Evolutionary conservation across 2,797 vertebrate genomes (phyloP).

Genomic region (Mallotus villosus): DNA sequence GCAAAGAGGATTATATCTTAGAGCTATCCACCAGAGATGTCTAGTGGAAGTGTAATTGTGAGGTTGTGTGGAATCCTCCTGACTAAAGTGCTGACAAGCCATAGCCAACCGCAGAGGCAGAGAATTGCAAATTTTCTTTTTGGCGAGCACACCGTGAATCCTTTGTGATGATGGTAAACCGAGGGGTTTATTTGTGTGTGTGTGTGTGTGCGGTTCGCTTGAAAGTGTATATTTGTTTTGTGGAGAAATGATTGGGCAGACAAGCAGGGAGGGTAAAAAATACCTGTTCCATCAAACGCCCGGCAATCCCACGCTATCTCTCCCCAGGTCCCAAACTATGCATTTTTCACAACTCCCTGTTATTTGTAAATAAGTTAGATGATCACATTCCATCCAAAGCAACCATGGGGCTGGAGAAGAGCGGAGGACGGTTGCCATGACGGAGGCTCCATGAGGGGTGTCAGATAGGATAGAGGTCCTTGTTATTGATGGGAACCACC

Average conservation of each 20-base stretch:
- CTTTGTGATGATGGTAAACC: constrained; percentile 65
- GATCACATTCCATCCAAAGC: background rate
- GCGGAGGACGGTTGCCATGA: background rate
- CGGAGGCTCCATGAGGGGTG: background rate
- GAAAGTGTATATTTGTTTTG: background rate
- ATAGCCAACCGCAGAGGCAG: constrained; percentile 57
- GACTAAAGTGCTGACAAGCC: constrained; percentile 71
- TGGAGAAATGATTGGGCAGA: background rate
- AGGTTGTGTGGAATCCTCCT: constrained; percentile 69
- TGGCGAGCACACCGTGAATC: constrained; percentile 62
- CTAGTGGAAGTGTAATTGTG: constrained; percentile 68
- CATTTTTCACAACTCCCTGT: constrained; percentile 31
- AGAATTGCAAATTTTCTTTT: constrained; percentile 59
- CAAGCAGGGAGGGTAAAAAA: constrained; percentile 21
- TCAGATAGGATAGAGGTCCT: background rate
- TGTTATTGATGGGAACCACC: background rate
- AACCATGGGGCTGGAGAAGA: background rate
- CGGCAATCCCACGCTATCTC: background rate
- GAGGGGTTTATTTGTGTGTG: constrained; percentile 59
- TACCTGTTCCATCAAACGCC: constrained; percentile 25
- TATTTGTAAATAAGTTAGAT: constrained; percentile 22
- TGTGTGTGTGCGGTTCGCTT: background rate
- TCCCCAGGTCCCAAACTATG: constrained; percentile 34
- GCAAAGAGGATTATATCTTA: constrained; percentile 71
- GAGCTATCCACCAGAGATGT: constrained; percentile 69